These are phyloP conservation scores for Physella acuta DNA, from an alignment of 1,140 invertebrate species.

Conservation along the genomic window DNA sequence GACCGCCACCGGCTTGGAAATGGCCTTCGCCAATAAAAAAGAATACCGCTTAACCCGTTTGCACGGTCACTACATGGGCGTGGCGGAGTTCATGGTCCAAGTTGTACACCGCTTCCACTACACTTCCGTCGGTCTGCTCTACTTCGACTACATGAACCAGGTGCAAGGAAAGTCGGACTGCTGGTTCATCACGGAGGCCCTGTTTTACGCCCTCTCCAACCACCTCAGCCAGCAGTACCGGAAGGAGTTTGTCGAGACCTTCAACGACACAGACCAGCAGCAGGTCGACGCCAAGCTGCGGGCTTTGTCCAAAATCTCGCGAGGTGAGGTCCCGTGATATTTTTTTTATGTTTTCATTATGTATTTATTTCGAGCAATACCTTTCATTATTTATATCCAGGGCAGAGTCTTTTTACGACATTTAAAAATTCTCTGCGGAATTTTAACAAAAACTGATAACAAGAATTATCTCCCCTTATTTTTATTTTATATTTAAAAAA, in stretches of 20 bases:
- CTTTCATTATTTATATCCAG: no score
- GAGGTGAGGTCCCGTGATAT: background rate
- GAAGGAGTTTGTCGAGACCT: background rate
- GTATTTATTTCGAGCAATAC: no score
- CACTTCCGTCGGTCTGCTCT: conserved; percentile 32
- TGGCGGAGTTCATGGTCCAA: conserved; percentile 26
- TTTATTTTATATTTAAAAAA: no score
- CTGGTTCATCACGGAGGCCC: conserved; percentile 35
- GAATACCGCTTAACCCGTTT: conserved; percentile 48
- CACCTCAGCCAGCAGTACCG: background rate
- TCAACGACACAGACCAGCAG: background rate
- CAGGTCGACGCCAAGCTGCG: background rate
- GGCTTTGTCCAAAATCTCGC: background rate
- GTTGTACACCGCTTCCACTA: conserved; percentile 32
- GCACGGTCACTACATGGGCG: conserved; percentile 32
- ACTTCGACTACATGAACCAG: conserved; percentile 19
- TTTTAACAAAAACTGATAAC: no score
- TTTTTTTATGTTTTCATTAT: no score
- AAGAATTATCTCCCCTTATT: no score
- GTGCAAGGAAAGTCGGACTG: conserved; percentile 30
- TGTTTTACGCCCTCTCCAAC: conserved; percentile 19
- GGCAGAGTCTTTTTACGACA: no score
- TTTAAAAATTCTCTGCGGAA: no score
- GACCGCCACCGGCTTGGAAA: conserved; percentile 80
- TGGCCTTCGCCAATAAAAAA: conserved; percentile 67